These are phyloP conservation scores for Cryptophagus acutangulus DNA, from an alignment of 2,888 invertebrate species.

Conservation along the genomic window DNA sequence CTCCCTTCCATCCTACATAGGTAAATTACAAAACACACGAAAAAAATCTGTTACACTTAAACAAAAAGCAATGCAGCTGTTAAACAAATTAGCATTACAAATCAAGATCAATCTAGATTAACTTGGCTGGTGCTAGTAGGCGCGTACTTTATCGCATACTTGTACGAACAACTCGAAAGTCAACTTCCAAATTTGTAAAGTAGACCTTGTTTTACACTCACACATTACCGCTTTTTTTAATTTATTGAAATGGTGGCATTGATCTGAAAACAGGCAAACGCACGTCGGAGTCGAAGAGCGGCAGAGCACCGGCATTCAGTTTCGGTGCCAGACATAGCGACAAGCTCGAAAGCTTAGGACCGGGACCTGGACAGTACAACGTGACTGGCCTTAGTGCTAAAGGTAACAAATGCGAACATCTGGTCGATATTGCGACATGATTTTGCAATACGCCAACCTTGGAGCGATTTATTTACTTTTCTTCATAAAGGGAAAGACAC, in stretches of 20 bases:
- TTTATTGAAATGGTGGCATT: background rate
- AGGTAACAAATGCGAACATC: conserved; percentile 57
- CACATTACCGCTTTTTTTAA: no score
- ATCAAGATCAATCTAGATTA: no score
- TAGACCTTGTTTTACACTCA: conserved; percentile 5
- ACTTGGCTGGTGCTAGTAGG: no score
- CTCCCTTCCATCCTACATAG: conserved; percentile 73
- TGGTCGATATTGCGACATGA: background rate
- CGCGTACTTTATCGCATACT: no score
- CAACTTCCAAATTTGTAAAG: background rate
- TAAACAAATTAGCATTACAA: no score
- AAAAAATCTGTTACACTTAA: no score
- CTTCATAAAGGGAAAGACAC: conserved; percentile 72
- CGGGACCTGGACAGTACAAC: conserved; percentile 88
- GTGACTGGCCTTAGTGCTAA: conserved; percentile 79
- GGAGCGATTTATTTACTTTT: background rate
- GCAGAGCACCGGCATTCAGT: conserved; percentile 75
- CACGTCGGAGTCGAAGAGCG: conserved; percentile 69
- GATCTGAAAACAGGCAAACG: conserved; percentile 58
- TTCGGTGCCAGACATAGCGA: conserved; percentile 64
- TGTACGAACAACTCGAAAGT: background rate
- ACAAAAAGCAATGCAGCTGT: no score
- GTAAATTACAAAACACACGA: no score
- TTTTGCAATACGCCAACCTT: no score
- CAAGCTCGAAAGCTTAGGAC: conserved; percentile 63